A percentile compares a stretch with the other conserved stretches of the same genome.
phyloP scores from a whole-genome alignment of 2,888 invertebrate genomes.

The Unio delphinus region DNA sequence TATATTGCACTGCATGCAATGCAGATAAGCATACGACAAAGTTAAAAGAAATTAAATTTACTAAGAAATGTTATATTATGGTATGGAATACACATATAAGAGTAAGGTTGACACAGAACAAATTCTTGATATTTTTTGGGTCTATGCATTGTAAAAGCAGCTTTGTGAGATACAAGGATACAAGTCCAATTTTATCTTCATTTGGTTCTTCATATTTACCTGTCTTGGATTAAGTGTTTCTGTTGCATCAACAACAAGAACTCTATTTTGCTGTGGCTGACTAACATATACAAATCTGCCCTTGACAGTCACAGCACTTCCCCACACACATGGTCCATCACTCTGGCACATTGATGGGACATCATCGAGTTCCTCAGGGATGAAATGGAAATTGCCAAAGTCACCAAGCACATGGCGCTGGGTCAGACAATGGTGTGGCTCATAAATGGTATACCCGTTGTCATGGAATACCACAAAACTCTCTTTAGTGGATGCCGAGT shows the following conservation, averaged over 20 bases:
- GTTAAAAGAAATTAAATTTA: too few relatives aligned
- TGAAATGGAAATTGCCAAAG: slow-evolving; percentile 78
- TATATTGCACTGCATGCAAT: too few relatives aligned
- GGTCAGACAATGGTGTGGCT: slow-evolving; percentile 80
- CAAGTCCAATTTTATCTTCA: not conserved
- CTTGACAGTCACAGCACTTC: slow-evolving; percentile 80
- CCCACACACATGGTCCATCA: slow-evolving; percentile 79
- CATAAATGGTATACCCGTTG: slow-evolving; percentile 82
- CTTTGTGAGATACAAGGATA: not conserved
- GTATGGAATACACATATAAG: too few relatives aligned
- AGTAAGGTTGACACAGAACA: too few relatives aligned
- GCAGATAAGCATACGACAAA: too few relatives aligned
- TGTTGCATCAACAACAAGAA: slow-evolving; percentile 81
- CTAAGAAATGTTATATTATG: too few relatives aligned
- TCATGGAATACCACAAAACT: slow-evolving; percentile 84
- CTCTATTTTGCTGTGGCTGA: slow-evolving; percentile 81
- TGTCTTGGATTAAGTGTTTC: slow-evolving; percentile 63
- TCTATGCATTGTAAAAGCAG: not conserved
- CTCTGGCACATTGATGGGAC: slow-evolving; percentile 70
- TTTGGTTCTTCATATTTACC: slow-evolving; percentile 38
- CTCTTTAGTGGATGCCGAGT: slow-evolving; percentile 66
- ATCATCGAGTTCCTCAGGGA: slow-evolving; percentile 58
- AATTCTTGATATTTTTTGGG: not conserved
- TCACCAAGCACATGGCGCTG: slow-evolving; percentile 82
- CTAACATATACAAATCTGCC: slow-evolving; percentile 81